These are phyloP conservation scores for Hycleus cichorii DNA, from an alignment of 1,140 invertebrate genomes.

Conservation along the genomic window DNA sequence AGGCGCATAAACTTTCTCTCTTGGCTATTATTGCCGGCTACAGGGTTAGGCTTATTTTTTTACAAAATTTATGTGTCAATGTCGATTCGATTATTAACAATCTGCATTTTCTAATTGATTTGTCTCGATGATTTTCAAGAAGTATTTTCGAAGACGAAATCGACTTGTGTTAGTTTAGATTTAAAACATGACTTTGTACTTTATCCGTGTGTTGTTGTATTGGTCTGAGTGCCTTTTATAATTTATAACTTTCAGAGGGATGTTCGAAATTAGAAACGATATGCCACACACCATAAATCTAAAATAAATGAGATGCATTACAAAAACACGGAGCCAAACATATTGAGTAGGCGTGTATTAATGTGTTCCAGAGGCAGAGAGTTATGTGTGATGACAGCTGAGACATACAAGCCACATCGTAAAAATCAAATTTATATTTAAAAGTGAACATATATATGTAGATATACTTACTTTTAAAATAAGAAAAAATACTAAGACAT, in stretches of 20 bases:
- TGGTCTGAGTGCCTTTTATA: slow-evolving; percentile 2
- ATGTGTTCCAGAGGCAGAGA: slow-evolving; percentile 30
- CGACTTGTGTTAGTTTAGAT: no score
- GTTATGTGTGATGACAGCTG: slow-evolving; percentile 29
- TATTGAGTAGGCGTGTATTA: slow-evolving; percentile 30
- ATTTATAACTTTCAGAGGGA: slow-evolving; percentile 20
- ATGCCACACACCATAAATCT: slow-evolving; percentile 28
- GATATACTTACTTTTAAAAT: background rate
- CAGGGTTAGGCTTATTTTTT: no score
- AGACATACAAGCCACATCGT: slow-evolving; percentile 17
- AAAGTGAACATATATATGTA: background rate
- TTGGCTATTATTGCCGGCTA: no score
- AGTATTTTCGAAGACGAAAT: no score
- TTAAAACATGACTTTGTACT: no score
- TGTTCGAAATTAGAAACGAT: slow-evolving; percentile 26
- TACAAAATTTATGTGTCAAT: no score
- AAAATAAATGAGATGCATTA: slow-evolving; percentile 30
- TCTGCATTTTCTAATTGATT: no score
- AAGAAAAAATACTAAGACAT: background rate
- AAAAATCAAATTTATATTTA: slow-evolving; percentile 13
- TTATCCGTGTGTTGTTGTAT: no score
- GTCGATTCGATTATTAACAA: no score
- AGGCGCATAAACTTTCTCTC: no score
- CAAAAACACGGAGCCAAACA: slow-evolving; percentile 29
- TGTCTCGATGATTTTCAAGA: no score